A percentile compares a stretch with the other conserved stretches of the same genome.
These are phyloP conservation scores for Synergus gifuensis DNA, from an alignment of 2,888 invertebrate genomes.

Conservation along the genomic window DNA sequence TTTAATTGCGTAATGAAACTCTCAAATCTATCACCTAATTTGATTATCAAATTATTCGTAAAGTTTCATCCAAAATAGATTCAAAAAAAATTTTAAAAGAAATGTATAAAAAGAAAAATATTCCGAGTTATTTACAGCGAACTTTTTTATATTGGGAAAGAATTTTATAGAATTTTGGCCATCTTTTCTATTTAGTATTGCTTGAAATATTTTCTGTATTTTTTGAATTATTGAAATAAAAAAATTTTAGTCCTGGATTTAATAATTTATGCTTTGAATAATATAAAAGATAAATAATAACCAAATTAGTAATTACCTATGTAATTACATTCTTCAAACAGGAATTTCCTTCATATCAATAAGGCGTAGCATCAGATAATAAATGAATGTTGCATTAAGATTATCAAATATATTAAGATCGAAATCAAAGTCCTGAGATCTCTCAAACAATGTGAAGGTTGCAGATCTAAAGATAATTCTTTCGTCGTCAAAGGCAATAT, in stretches of 20 bases:
- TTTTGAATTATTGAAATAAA: not conserved
- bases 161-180: not conserved
- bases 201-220: no score
- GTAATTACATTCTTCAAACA: slow-evolving; percentile 5
- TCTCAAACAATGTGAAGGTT: slow-evolving; percentile 2
- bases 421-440: not conserved
- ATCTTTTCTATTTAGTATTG: not conserved
- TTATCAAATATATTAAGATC: slow-evolving; percentile 5
- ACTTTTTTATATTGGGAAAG: not conserved
- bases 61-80: no score
- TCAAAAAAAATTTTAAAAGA: not conserved
- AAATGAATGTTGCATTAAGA: slow-evolving; percentile 3
- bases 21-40: not conserved
- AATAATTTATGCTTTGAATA: not conserved
- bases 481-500: not conserved
- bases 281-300: not conserved
- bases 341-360: not conserved
- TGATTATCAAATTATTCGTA: no score
- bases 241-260: not conserved
- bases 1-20: not conserved
- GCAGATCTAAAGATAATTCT: not conserved
- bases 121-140: no score
- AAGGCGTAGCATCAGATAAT: not conserved
- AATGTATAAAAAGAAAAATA: not conserved
- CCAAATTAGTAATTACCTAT: not conserved